A percentile compares a stretch with the other conserved stretches of the same genome.
Conservation (phyloP, 2,113 vertebrate genomes). For the Pachyramphus minor region DNA sequence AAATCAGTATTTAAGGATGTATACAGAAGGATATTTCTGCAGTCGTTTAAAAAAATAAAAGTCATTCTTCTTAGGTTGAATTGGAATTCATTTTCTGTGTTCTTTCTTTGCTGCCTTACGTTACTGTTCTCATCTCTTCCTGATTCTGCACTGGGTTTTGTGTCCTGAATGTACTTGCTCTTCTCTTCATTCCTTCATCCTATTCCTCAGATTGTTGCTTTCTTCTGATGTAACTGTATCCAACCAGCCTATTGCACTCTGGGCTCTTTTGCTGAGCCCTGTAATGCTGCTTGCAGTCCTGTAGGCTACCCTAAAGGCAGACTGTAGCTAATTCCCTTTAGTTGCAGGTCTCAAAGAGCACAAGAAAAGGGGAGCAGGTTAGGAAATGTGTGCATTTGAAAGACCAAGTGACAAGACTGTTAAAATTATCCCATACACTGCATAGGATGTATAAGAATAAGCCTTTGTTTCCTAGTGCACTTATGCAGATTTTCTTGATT, state of each 20-base stretch:
- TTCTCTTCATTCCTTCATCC: neutral
- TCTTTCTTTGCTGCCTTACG: neutral
- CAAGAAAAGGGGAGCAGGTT: neutral
- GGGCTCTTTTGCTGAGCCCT: neutral
- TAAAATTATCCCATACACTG: neutral
- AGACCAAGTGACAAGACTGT: neutral
- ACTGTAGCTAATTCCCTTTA: neutral
- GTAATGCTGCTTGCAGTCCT: neutral
- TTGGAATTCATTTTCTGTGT: neutral
- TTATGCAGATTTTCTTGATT: neutral
- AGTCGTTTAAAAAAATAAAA: neutral
- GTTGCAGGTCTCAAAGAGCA: neutral
- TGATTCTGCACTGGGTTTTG: neutral
- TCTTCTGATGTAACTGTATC: neutral
- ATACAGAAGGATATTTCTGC: neutral
- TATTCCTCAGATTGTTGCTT: neutral
- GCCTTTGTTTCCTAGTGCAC: neutral
- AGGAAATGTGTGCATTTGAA: neutral
- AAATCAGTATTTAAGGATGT: neutral
- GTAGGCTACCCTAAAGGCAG: neutral
- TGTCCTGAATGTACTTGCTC: neutral
- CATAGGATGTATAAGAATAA: neutral
- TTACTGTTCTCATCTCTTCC: neutral
- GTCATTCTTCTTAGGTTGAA: neutral
- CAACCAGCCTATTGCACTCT: neutral